Base-by-base conservation (phyloP, 2,113 vertebrate genomes). In the Rutilus rutilus region DNA sequence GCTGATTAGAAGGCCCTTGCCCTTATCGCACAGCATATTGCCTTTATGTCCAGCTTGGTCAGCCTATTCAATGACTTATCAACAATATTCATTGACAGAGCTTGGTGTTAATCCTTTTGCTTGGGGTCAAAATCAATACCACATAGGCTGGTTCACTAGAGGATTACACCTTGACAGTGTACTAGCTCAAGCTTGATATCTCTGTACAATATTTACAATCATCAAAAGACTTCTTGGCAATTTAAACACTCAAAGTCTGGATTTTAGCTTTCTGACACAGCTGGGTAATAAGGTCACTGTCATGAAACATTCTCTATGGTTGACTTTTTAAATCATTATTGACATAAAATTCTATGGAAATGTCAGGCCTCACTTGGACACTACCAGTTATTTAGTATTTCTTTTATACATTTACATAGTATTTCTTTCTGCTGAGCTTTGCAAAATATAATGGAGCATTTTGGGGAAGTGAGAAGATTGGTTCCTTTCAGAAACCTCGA, bases 61-160 rank as follows among this genome's bases (percentile, higher is more conserved):
- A 39, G 19, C 25, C 45, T 64, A 17, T 19, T 19, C 25, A 77
- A 33, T 33, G 25, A 77, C 30, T 23, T 19, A 10, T 33, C 47
- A 33, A 33, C 8, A 57, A 6, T 77, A 17, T 78, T 11, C 19
- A 78, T 36, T 36, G 45, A 83, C 11, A 69, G 8, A 42, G 30
- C 21, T 39, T 36, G 23, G 33, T 42, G 67, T 83, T 59, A n/a
- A 83, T 67, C 50, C 36, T 33, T 83, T 74, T 74, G 33, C 39
- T 60, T 77, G 19, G 65, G 71, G 71, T 57, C 50, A 78, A 71
- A 84, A 75, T 84, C 57, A 75, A 84, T 80, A 54, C 45, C n/a
- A 64, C 11, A 65, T 74, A 54, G 5, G 2, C 19, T 42, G 3
- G n/a, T 12, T 79, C 4, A n/a, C 42, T 78, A 78, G 25, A 79